phyloP scores from a whole-genome alignment of 92 coral and sea anemone species.

The Parazoanthus darwini region DNA sequence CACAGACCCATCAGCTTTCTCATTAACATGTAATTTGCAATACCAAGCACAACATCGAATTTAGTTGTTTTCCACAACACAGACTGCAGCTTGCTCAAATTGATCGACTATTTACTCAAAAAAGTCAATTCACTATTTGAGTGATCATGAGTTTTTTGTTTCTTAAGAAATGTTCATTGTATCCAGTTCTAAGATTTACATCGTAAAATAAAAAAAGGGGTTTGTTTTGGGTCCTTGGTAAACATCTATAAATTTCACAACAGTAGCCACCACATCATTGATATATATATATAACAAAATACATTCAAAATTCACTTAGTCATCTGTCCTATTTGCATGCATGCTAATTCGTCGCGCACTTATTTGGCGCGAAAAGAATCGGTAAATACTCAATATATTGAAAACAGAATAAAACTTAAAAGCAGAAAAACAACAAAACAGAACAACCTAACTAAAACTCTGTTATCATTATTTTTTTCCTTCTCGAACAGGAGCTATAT shows the following conservation, averaged over 20 bases:
- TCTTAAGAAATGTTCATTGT: neutral
- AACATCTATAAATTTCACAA: neutral
- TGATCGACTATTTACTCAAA: neutral
- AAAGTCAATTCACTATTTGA: neutral
- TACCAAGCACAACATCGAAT: no score
- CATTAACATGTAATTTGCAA: neutral
- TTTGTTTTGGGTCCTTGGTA: neutral
- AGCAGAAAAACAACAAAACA: neutral
- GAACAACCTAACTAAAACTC: neutral
- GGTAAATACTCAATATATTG: neutral
- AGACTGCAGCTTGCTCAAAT: neutral
- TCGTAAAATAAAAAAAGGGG: no score
- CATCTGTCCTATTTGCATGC: no score
- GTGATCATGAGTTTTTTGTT: neutral
- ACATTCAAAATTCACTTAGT: no score
- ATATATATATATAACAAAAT: neutral
- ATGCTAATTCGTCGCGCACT: neutral
- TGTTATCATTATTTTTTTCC: neutral
- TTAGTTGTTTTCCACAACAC: neutral
- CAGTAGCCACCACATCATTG: no score
- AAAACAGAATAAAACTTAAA: neutral
- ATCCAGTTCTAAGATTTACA: neutral
- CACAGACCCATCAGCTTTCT: neutral
- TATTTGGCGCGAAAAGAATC: constrained; percentile 5
- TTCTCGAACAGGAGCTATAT: neutral